Evolutionary conservation across 92 coral and sea anemone species (phyloP), one percentile per base, ranked within the genome.

Genomic region (Phenganax stokvisi): DNA sequence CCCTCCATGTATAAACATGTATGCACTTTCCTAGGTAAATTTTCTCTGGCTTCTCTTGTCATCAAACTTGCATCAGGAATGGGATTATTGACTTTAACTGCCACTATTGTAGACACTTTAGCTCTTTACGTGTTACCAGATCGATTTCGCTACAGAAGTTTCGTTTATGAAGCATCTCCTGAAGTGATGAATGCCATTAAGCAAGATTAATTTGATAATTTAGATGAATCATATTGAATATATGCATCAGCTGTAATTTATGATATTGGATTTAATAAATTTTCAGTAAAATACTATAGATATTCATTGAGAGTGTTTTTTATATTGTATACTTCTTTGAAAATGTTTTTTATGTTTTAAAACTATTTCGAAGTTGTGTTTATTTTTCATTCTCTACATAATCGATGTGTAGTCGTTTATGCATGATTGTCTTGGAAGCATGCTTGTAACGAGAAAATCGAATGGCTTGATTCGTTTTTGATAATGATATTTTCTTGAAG

Each of bases 31-130:
- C 9, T 77, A 91, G 98, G 98, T 72, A 87, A 89, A 60, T 91
- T 94, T 81, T 94, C 97, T 11, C 75, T 94, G 53, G 78, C 98
- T 44, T 85, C 92, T 30, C 83, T 94, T 56, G 85, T 91, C 29
- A 51, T 90, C 11, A 92, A 86, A 66, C 90, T 94, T 37, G 97
- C 87, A 54, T 89, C 98, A 85, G 98, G 90, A 52, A 96, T 91
- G 75, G 91, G 98, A 7, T 84, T 94, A 54, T 78, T 94, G 53
- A 94, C 98, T 31, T 78, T 94, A 84, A 90, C 98, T 52, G 97
- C 97, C n/a, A 90, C 97, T 56, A 85, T 94, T 78, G 98, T 94
- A 57, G 98, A 94, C 64, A 77, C 87, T 2, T 88, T 90, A 11
- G 89, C 91, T 6, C 86, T 94, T 8, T 94, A 94, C 72, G 63